A percentile compares a stretch with the other conserved stretches of the same genome.
phyloP scores from a whole-genome alignment of 1,140 invertebrate genomes.

The Rhizoglyphus robini region DNA sequence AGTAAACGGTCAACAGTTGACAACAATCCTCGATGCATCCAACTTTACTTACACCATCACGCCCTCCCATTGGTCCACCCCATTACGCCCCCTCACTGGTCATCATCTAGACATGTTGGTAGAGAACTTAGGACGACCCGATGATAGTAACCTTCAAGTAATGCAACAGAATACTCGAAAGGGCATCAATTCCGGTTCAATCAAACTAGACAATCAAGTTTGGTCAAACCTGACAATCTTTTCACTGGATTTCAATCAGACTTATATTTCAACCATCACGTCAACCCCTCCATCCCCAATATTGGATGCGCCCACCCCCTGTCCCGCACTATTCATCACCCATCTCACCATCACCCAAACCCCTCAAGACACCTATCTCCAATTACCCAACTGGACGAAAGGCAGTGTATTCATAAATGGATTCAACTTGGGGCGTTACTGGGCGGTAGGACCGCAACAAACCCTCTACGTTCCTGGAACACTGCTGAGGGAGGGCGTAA shows the following conservation, averaged over 20 bases:
- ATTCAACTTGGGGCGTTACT: slow-evolving; percentile 58
- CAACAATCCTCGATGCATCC: background rate
- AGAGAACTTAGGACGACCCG: slow-evolving; percentile 26
- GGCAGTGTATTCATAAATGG: slow-evolving; percentile 56
- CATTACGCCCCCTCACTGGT: background rate
- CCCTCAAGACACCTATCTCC: slow-evolving; percentile 49
- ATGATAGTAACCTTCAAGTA: slow-evolving; percentile 1
- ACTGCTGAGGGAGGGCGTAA: slow-evolving; percentile 31
- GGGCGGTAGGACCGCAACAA: slow-evolving; percentile 58
- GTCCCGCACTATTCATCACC: background rate
- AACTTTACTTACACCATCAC: background rate
- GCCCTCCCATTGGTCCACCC: slow-evolving; percentile 22
- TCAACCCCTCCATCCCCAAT: background rate
- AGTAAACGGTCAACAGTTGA: background rate
- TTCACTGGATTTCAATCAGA: background rate
- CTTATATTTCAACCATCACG: too few species aligned
- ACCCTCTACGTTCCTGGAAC: slow-evolving; percentile 54
- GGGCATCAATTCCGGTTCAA: background rate
- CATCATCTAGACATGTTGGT: slow-evolving; percentile 23
- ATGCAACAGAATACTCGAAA: background rate
- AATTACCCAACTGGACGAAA: slow-evolving; percentile 51
- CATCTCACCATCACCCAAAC: background rate
- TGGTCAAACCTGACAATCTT: background rate
- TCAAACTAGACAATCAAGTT: background rate
- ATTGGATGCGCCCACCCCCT: background rate